Conservation (phyloP, 2,113 vertebrate genomes). For the Siniperca chuatsi region DNA sequence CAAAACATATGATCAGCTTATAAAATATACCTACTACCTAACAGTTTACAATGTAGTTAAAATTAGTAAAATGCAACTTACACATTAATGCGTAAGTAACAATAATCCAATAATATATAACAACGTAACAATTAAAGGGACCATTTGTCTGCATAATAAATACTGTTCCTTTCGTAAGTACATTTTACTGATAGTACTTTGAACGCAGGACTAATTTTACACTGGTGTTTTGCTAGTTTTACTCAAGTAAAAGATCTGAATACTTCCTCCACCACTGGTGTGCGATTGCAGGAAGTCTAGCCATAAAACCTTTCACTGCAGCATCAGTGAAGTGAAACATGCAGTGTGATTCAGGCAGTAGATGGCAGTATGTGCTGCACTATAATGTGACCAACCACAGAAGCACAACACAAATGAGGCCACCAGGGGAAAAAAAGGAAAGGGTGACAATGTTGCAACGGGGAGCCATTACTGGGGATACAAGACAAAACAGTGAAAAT, state of each 20-base stretch:
- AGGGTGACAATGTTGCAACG: background rate
- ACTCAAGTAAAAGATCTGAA: background rate
- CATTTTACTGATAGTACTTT: background rate
- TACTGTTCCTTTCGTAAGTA: background rate
- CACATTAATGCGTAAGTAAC: no score
- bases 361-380: constrained; percentile 60
- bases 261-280: background rate
- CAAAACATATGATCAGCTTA: background rate
- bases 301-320: background rate
- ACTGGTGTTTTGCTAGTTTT: background rate
- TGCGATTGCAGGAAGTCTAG: background rate
- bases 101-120: no score
- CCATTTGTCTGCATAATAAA: background rate
- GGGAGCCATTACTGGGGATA: constrained; percentile 27
- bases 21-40: background rate
- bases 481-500: constrained; percentile 24
- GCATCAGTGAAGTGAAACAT: background rate
- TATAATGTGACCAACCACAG: background rate
- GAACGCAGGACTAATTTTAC: background rate
- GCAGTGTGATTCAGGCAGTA: constrained; percentile 47
- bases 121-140: no score
- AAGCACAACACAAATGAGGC: constrained; percentile 33
- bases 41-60: background rate
- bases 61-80: background rate
- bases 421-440: constrained; percentile 6